These are phyloP conservation scores for Sebastes elongatus DNA, from an alignment of 2,797 vertebrate species.

Conservation along the genomic window DNA sequence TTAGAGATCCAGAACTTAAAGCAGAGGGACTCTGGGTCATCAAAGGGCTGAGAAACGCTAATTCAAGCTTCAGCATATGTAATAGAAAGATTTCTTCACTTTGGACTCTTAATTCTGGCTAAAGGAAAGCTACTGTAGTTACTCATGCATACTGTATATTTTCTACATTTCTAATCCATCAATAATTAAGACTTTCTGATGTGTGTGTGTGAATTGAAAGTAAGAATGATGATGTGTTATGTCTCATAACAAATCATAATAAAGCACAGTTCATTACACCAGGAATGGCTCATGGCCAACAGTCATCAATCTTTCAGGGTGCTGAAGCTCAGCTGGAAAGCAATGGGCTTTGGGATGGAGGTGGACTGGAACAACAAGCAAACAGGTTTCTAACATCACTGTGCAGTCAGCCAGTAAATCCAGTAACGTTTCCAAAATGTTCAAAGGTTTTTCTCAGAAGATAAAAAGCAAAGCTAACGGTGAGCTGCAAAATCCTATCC, in stretches of 20 bases:
- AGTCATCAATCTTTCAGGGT: conserved; percentile 68
- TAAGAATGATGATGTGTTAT: conserved; percentile 51
- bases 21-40: not conserved
- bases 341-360: conserved; percentile 25
- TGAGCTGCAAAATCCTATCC: conserved; percentile 16
- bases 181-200: conserved; percentile 67
- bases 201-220: conserved; percentile 54
- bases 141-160: conserved; percentile 4
- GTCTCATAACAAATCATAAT: conserved; percentile 69
- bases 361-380: conserved; percentile 40
- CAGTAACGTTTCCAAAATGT: conserved; percentile 1
- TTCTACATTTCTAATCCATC: conserved; percentile 44
- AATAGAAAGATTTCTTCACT: conserved; percentile 10
- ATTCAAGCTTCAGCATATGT: conserved; percentile 12
- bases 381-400: conserved; percentile 35
- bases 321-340: conserved; percentile 43
- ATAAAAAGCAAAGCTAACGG: conserved; percentile 32
- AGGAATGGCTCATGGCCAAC: conserved; percentile 57
- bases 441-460: conserved; percentile 2
- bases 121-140: not conserved
- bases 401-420: conserved; percentile 26
- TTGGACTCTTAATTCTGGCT: conserved; percentile 14
- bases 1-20: not conserved
- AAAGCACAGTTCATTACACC: conserved; percentile 70
- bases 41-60: not conserved